These are phyloP conservation scores for Pampusana beccarii DNA, from an alignment of 2,113 vertebrate genomes.

Conservation along the genomic window DNA sequence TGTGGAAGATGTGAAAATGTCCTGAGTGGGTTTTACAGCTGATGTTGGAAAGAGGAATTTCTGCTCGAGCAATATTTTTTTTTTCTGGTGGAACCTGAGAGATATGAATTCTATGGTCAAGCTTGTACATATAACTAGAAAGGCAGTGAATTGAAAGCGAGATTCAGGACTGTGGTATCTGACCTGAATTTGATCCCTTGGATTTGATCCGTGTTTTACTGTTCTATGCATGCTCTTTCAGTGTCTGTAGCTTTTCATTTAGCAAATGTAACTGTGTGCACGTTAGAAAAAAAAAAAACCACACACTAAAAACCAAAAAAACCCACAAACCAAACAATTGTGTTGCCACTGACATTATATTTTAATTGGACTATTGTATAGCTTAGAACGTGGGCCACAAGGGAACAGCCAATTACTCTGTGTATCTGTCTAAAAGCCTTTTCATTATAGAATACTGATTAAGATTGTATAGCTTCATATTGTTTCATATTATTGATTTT, in stretches of 20 bases:
- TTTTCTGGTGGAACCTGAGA: neutral
- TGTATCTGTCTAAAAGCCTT: slow-evolving; percentile 68
- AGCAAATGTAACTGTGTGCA: slow-evolving; percentile 53
- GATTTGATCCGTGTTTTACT: slow-evolving; percentile 1
- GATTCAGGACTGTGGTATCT: neutral
- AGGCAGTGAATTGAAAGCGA: neutral
- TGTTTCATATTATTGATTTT: slow-evolving; percentile 76
- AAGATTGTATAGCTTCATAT: slow-evolving; percentile 66
- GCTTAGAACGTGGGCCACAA: slow-evolving; percentile 50
- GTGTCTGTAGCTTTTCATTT: slow-evolving; percentile 64
- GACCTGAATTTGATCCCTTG: neutral
- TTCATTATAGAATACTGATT: slow-evolving; percentile 63
- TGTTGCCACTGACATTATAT: slow-evolving; percentile 58
- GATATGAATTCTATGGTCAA: neutral
- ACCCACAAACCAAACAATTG: slow-evolving; percentile 41
- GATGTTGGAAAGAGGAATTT: neutral
- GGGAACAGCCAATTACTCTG: slow-evolving; percentile 74
- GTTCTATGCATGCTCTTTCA: slow-evolving; percentile 15
- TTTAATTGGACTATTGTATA: slow-evolving; percentile 74
- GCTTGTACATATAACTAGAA: neutral
- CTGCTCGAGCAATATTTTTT: neutral
- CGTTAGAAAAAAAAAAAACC: neutral
- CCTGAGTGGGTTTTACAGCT: neutral
- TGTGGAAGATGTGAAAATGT: neutral
- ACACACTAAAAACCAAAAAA: neutral